Percentiles rank a stretch among this genome's conserved stretches.
Evolutionary conservation across 2,113 vertebrate species (phyloP).

Genomic region (Sorex araneus): DNA sequence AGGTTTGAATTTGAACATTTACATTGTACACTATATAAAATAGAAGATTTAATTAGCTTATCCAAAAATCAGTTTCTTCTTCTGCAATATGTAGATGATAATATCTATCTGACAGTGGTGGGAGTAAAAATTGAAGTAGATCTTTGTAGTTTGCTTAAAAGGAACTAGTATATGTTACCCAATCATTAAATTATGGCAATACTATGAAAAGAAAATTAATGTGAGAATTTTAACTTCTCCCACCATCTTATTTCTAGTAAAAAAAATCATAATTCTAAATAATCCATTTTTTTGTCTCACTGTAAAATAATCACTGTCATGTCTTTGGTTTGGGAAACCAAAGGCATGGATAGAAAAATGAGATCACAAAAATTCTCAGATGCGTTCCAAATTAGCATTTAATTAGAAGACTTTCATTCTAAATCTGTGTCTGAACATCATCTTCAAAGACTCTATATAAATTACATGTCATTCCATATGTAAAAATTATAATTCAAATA

Average conservation of each 20-base stretch:
- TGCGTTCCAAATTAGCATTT: conserved; percentile 31
- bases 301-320: neutral
- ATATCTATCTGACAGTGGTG: neutral
- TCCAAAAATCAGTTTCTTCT: conserved; percentile 3
- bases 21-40: neutral
- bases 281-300: neutral
- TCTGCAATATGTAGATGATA: neutral
- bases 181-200: neutral
- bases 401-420: conserved; percentile 44
- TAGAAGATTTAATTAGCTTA: neutral
- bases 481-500: conserved; percentile 47
- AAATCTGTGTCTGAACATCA: conserved; percentile 3
- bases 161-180: neutral
- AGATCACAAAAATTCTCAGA: neutral
- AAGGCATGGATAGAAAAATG: neutral
- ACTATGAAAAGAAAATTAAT: neutral
- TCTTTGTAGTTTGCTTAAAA: conserved; percentile 2
- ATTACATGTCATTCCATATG: conserved; percentile 3
- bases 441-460: conserved; percentile 20
- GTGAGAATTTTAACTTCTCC: neutral
- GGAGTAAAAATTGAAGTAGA: conserved; percentile 2
- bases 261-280: conserved; percentile 34
- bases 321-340: neutral
- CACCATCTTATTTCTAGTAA: neutral
- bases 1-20: neutral